Evolutionary conservation across 1,140 invertebrate species (phyloP).

Genomic region (Plutomurus gul): DNA sequence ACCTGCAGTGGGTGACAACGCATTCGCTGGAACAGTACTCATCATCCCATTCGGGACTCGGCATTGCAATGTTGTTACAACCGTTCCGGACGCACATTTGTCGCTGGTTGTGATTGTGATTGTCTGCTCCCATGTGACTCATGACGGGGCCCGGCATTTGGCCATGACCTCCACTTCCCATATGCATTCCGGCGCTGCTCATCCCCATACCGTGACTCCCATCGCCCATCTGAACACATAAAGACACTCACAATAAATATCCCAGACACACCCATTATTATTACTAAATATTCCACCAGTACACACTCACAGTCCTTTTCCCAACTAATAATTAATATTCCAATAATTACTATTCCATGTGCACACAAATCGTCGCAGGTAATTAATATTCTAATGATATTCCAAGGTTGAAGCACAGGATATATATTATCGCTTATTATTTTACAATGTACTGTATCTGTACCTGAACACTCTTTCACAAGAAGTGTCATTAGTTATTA

Average conservation of each 20-base stretch:
- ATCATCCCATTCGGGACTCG: slow-evolving; percentile 93
- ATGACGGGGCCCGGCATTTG: slow-evolving; percentile 41
- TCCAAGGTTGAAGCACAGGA: too few relatives aligned
- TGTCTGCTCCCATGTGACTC: slow-evolving; percentile 43
- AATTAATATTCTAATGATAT: too few relatives aligned
- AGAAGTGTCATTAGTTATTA: too few relatives aligned
- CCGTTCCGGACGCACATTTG: slow-evolving; percentile 79
- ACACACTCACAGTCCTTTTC: not conserved
- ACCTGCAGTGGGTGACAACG: slow-evolving; percentile 93
- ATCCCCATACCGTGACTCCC: slow-evolving; percentile 43
- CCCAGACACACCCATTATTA: not conserved
- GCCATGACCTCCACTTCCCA: slow-evolving; percentile 40
- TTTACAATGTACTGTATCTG: too few relatives aligned
- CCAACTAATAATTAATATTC: too few relatives aligned
- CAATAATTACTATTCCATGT: too few relatives aligned
- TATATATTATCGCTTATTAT: too few relatives aligned
- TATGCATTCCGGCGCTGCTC: slow-evolving; percentile 36
- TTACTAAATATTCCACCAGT: not conserved
- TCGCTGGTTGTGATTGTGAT: slow-evolving; percentile 42
- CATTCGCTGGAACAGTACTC: slow-evolving; percentile 98
- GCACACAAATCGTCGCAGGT: too few relatives aligned
- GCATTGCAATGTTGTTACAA: slow-evolving; percentile 85
- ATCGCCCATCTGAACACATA: slow-evolving; percentile 43
- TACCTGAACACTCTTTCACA: too few relatives aligned
- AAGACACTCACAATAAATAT: not conserved